Base-by-base conservation (phyloP, 2,888 invertebrate genomes). In the Eremobia ochroleuca region DNA sequence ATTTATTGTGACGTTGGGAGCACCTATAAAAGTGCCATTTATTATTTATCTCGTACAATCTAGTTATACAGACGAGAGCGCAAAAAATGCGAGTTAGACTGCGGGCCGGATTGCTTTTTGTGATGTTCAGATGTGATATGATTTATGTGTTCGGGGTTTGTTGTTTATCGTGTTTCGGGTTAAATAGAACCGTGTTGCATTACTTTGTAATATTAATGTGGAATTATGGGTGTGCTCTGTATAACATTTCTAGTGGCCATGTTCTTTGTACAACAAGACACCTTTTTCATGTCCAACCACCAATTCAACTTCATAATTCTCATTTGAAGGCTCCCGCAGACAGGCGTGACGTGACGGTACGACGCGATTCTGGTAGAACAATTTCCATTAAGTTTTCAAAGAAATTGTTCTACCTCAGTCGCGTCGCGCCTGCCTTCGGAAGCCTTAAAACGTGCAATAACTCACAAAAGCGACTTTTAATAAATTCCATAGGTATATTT, bases 11-110 rank as follows among this genome's bases (percentile, higher is more conserved):
- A 79, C 84, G 80, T 82, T 77, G 71, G 67, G 65, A 84, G 81
- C 85, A 80, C 74, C 85, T 70, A 87, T 87, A 85, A 88, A 88
- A 73, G 40, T 67, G 74, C 59, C 67, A 87, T 88, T 87, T 88
- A 79, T 87, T 86, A 86, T 86, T 86, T 86, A 86, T 82, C 80
- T 82, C 76, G 18, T 73, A 79, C 66, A 78, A 81, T 86, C 73
- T 77, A 80, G 77, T 73, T 86, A 79, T 73, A 83, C 67, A 76
- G 66, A 66, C 67, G 58, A 70, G 70, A 68, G 40, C 31, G 72
- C 86, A 84, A 84, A 84, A 86, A 84, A 78, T 67, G 13, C 9
- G 75, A 86, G 78, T 78, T 73, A 68, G 71, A 68, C 83, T 49
- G 69, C 78, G 73, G 68, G 40, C 28, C 72, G 78, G 62, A 86